Evolutionary conservation across 2,797 vertebrate species (phyloP), one percentile per base, ranked within the genome.

Genomic region (Propithecus perrieri): DNA sequence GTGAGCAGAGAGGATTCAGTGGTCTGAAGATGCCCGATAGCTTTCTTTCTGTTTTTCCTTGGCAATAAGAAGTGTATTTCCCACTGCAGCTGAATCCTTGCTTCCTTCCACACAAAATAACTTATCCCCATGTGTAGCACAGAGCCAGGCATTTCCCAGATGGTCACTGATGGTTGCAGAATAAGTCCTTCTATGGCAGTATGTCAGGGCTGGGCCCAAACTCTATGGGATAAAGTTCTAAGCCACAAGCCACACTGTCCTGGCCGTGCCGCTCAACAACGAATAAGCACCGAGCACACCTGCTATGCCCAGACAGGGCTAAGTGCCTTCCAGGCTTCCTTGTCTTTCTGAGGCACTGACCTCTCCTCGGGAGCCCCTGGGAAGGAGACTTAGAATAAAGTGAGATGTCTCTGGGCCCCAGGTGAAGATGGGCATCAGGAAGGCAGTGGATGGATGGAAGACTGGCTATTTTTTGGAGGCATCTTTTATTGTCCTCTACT

Each of bases 231-330:
- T 22, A 6, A 78, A 89, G n/a, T 12, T 38, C 43, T 69, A 38
- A 38, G 35, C 20, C 35, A 17, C 0, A 50, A 74, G 67, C 43
- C 20, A 15, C 57, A 14, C 26, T 59, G 57, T 59, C 26, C 57
- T 14, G n/a, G 79, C 33, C 61, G 22, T 22, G 3, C 4, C 46
- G n/a, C 14, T 38, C 3, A 8, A 43, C 4, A 48, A 41, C 7
- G n/a, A 14, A 0, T 14, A 28, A 50, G 0, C 3, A 43, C 11
- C 0, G 48, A 46, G 30, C 9, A 33, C 5, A 30, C 55, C 30
- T 43, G 63, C 33, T n/a, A 7, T 9, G 33, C 2, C 85, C 33
- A 0, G 22, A 5, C 0, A 1, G 57, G 35, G 17, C 48, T 85
- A 53, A 48, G 43, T 20, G 20, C n/a, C 46, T 43, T 20, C 22